phyloP scores from a whole-genome alignment of 1,140 invertebrate genomes.

The Drosophila pseudoobscura region DNA sequence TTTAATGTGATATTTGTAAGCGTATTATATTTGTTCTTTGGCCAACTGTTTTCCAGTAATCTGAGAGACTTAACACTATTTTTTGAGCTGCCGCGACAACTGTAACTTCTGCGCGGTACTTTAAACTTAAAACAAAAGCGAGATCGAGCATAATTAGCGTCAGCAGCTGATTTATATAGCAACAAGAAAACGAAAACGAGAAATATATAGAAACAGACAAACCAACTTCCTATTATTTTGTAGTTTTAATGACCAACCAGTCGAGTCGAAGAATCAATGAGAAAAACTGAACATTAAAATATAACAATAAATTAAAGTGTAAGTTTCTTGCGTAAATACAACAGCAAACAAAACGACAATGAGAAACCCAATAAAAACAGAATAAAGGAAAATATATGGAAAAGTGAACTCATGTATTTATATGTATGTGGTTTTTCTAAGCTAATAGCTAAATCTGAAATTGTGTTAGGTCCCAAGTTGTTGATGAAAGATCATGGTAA shows the following conservation, averaged over 20 bases:
- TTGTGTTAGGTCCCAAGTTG: too few species aligned
- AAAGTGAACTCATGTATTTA: neutral
- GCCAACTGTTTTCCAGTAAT: constrained; percentile 59
- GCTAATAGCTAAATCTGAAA: too few species aligned
- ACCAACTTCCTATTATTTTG: constrained; percentile 78
- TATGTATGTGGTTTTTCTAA: too few species aligned
- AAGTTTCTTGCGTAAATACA: constrained; percentile 52
- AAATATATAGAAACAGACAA: constrained; percentile 27
- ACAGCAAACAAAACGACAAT: constrained; percentile 30
- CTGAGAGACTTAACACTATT: constrained; percentile 36
- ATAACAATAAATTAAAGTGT: constrained; percentile 23
- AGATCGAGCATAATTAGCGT: constrained; percentile 11
- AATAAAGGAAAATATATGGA: constrained; percentile 60
- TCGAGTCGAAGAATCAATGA: constrained; percentile 35
- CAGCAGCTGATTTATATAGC: constrained; percentile 31
- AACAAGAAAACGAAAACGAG: constrained; percentile 30
- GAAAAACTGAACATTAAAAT: constrained; percentile 50
- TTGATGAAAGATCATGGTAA: neutral
- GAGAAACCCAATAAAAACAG: constrained; percentile 46
- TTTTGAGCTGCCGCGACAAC: constrained; percentile 31
- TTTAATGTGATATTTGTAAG: constrained; percentile 77
- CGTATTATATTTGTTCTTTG: constrained; percentile 62
- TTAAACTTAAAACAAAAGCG: constrained; percentile 39
- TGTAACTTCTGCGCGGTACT: constrained; percentile 49
- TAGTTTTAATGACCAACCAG: constrained; percentile 69